Conservation (phyloP, 2,797 vertebrate genomes). For the Pseudomugil tenellus region DNA sequence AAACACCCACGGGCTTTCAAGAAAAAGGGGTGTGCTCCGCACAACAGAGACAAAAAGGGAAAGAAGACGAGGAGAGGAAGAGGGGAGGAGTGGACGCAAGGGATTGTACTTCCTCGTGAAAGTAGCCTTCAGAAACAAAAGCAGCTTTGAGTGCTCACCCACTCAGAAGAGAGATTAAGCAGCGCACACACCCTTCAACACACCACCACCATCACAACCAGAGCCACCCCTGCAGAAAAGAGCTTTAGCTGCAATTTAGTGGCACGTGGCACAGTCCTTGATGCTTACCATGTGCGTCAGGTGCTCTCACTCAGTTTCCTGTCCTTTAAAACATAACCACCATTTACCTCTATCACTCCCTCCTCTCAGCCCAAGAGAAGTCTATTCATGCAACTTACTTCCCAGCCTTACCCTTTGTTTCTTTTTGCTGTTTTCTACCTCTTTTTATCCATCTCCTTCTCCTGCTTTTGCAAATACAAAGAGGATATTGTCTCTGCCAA, state of each 20-base stretch:
- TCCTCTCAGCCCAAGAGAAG: slow-evolving; percentile 31
- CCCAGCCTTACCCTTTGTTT: slow-evolving; percentile 39
- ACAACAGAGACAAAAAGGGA: slow-evolving; percentile 58
- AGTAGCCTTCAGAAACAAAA: slow-evolving; percentile 82
- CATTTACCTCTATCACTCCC: slow-evolving; percentile 43
- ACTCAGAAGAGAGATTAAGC: slow-evolving; percentile 77
- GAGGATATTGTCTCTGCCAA: slow-evolving; percentile 79
- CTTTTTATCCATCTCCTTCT: slow-evolving; percentile 47
- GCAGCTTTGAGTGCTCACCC: slow-evolving; percentile 78
- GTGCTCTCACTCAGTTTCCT: slow-evolving; percentile 76
- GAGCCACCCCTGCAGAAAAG: slow-evolving; percentile 59
- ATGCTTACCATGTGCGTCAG: slow-evolving; percentile 83
- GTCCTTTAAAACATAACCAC: slow-evolving; percentile 66
- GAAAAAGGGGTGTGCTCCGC: slow-evolving; percentile 37
- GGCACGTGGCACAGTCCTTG: slow-evolving; percentile 81
- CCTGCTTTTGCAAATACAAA: slow-evolving; percentile 76
- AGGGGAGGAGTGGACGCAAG: slow-evolving; percentile 51
- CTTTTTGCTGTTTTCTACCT: slow-evolving; percentile 20
- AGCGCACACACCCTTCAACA: slow-evolving; percentile 34
- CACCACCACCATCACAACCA: slow-evolving; percentile 42
- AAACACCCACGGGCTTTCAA: slow-evolving; percentile 55
- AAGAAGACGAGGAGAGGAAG: slow-evolving; percentile 18
- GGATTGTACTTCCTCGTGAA: slow-evolving; percentile 76
- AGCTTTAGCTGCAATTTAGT: slow-evolving; percentile 77
- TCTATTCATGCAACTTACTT: slow-evolving; percentile 26